phyloP scores from a whole-genome alignment of 2,797 vertebrate species.

The Brotogeris chrysoptera region DNA sequence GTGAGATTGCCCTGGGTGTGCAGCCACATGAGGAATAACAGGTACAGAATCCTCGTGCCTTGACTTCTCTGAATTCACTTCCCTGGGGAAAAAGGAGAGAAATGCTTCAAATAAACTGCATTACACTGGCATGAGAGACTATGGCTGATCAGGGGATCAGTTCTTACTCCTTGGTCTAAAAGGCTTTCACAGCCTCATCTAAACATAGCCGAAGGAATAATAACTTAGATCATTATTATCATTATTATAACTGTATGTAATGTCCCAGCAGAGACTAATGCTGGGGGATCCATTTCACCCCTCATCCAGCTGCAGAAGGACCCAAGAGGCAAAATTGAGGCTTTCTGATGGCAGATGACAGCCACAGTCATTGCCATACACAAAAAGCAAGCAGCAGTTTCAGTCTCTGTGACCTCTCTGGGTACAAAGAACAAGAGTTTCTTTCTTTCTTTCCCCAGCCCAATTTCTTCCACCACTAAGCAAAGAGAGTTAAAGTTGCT shows the following conservation, averaged over 20 bases:
- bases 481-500: background rate
- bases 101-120: background rate
- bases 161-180: background rate
- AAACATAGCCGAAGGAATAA: background rate
- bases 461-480: background rate
- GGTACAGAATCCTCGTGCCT: background rate
- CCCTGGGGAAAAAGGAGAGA: background rate
- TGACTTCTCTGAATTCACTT: background rate
- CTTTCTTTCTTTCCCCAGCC: background rate
- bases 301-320: background rate
- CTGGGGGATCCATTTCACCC: background rate
- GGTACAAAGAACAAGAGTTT: background rate
- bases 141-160: background rate
- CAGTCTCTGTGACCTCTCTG: background rate
- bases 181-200: background rate
- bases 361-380: background rate
- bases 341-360: background rate
- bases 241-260: background rate
- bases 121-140: background rate
- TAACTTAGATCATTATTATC: background rate
- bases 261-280: background rate
- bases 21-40: accelerated
- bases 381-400: background rate
- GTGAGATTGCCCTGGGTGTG: background rate
- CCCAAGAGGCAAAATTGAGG: background rate